phyloP scores from a whole-genome alignment of 2,888 invertebrate species.

The Drosophila hawaiiensis region DNA sequence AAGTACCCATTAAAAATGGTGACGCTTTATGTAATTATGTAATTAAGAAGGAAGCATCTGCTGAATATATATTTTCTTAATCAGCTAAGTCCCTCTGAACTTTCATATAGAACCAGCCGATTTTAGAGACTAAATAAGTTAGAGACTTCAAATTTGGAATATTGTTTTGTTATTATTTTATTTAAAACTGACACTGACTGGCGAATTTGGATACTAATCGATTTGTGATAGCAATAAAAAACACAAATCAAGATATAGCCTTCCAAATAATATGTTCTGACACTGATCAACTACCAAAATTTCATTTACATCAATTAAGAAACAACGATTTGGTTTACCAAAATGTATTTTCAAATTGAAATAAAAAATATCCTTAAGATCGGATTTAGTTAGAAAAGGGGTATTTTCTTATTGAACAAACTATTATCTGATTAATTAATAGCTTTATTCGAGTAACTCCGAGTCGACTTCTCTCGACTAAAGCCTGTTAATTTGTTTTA shows the following conservation, averaged over 20 bases:
- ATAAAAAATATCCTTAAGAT: rapidly evolving
- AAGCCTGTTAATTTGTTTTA: not conserved
- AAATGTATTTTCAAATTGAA: not conserved
- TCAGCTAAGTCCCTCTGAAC: not conserved
- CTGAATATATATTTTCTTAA: not conserved
- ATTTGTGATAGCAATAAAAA: not conserved
- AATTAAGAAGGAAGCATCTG: not conserved
- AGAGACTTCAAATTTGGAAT: not conserved
- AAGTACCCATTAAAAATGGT: not conserved
- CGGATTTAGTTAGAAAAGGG: not conserved
- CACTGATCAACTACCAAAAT: not conserved
- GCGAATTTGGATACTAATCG: not conserved
- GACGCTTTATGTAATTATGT: no score
- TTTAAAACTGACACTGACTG: not conserved
- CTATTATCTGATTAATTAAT: not conserved
- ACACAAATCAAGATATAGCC: not conserved
- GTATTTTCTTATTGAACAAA: rapidly evolving
- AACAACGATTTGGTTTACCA: not conserved
- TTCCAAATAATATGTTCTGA: not conserved
- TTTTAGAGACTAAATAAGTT: not conserved
- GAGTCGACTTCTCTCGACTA: not conserved
- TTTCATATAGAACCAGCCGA: not conserved
- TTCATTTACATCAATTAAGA: no score
- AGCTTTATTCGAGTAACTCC: not conserved
- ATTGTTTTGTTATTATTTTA: not conserved